Evolutionary conservation across 2,888 invertebrate species (phyloP).

Genomic region (Platycheirus rosarum): DNA sequence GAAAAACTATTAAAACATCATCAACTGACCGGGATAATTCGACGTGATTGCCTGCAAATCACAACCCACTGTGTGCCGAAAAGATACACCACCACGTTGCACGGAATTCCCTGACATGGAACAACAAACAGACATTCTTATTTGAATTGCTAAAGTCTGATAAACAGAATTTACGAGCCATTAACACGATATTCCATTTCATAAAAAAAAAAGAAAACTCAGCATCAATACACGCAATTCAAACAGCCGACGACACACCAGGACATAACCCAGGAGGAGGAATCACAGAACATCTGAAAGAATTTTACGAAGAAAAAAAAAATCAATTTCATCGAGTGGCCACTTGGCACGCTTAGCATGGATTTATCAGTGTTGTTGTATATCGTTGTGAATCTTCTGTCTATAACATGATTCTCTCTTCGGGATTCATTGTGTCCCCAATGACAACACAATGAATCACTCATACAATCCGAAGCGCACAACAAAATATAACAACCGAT

Average conservation of each 20-base stretch:
- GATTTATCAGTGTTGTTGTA: slow-evolving; percentile 68
- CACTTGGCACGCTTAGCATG: slow-evolving; percentile 74
- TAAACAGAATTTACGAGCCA: slow-evolving; percentile 70
- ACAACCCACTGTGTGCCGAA: slow-evolving; percentile 62
- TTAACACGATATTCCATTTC: slow-evolving; percentile 66
- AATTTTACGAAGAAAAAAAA: slow-evolving; percentile 25
- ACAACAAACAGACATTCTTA: slow-evolving; percentile 19
- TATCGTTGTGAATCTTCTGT: slow-evolving; percentile 60
- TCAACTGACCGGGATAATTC: slow-evolving; percentile 64
- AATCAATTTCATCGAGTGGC: slow-evolving; percentile 70
- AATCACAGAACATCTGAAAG: neutral
- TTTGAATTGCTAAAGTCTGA: slow-evolving; percentile 54
- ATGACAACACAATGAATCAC: slow-evolving; percentile 73
- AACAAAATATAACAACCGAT: slow-evolving; percentile 17
- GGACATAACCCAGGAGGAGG: neutral
- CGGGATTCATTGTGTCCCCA: slow-evolving; percentile 53
- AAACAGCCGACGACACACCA: slow-evolving; percentile 24
- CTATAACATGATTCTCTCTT: slow-evolving; percentile 22
- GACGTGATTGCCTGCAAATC: slow-evolving; percentile 66
- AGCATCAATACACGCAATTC: slow-evolving; percentile 63
- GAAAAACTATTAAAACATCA: slow-evolving; percentile 70
- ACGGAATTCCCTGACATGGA: slow-evolving; percentile 42
- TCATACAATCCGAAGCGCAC: slow-evolving; percentile 50
- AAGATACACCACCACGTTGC: slow-evolving; percentile 53
- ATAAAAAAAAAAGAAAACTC: slow-evolving; percentile 25